phyloP scores from a whole-genome alignment of 2,113 vertebrate genomes.

The Xerus inauris region DNA sequence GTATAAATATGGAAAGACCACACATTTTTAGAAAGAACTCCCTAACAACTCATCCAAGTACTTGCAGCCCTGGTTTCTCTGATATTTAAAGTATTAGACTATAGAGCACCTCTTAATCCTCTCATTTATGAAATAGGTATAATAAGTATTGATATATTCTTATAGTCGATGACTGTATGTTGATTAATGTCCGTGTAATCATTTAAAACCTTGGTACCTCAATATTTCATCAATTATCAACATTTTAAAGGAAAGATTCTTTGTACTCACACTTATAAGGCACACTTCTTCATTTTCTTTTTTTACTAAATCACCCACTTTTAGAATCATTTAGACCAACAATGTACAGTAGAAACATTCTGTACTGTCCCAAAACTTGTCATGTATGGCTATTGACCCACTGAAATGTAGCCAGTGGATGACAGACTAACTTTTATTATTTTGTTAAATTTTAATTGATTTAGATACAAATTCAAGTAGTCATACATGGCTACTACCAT shows the following conservation, averaged over 20 bases:
- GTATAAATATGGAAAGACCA: background rate
- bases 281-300: background rate
- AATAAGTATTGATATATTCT: background rate
- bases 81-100: background rate
- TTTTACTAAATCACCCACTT: background rate
- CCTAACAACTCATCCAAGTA: background rate
- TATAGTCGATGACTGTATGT: background rate
- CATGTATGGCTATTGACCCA: background rate
- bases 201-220: background rate
- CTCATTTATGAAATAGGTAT: background rate
- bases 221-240: background rate
- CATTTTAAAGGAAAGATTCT: background rate
- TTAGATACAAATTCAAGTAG: background rate
- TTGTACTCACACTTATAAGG: background rate
- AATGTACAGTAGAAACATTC: background rate
- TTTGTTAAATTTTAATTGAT: background rate
- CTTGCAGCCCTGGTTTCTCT: background rate
- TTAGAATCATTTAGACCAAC: background rate
- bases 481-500: background rate
- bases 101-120: background rate
- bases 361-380: background rate
- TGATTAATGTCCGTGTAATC: background rate
- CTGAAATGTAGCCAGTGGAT: background rate
- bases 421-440: background rate
- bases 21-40: background rate